Base-by-base conservation (phyloP, 2,113 vertebrate species). In the Rhadina sibilatrix region DNA sequence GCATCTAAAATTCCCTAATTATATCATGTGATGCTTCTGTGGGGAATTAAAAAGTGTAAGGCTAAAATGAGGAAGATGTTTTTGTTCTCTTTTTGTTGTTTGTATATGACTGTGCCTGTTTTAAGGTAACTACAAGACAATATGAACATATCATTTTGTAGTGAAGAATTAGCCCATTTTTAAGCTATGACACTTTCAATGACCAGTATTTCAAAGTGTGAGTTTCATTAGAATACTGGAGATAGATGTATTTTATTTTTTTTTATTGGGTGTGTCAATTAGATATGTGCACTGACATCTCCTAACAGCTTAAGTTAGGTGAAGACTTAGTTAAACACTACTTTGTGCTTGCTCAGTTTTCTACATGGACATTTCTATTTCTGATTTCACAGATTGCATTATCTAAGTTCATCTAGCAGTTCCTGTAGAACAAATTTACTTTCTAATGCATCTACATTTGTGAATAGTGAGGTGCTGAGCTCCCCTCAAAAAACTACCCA, bases 1-100 rank as follows among this genome's bases (percentile, higher is more conserved):
- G 75, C 82, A 83, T 81, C 85, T 94, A 66, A 90, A 93, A 86
- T 90, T 86, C 85, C 30, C 92, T 97, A 92, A 95, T 96, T 94
- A 95, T 77, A 70, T 63, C 85, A 77, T 76, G 64, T 92, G 85
- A 70, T 80, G 56, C 68, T 95, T 95, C 85, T 90, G 47, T 47
- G 38, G 65, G 93, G 87, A 90, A 77, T 90, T 94, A 74, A 83
- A 85, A 86, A 85, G n/a, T 27, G 13, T 47, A 54, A 80, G 37
- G 33, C 33, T 77, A 70, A 90, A 97, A 74, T 1, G 7, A 90
- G 13, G 27, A 23, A 63, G 42, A 7, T 6, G 24, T n/a, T 64
- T 68, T 83, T 61, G 11, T 81, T 75, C 47, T 77, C 64, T 84
- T 87, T 74, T 31, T 65, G 21, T 74, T 90, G n/a, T 57, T 79